Conservation (phyloP, 2,113 vertebrate species). For the Melanerpes formicivorus region DNA sequence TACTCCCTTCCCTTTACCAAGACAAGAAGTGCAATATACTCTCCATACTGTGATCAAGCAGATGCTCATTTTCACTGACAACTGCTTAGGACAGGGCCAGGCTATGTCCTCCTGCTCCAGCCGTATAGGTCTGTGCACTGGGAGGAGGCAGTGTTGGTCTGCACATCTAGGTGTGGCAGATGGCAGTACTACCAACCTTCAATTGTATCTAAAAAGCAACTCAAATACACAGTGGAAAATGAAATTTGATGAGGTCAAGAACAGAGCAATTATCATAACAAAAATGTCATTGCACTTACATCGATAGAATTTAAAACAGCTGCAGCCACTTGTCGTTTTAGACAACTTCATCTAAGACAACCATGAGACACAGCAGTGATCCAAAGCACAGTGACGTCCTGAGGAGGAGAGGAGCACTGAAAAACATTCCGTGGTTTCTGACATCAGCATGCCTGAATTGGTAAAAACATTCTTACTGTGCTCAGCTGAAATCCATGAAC, state of each 20-base stretch:
- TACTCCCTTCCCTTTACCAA: not conserved
- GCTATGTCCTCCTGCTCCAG: not conserved
- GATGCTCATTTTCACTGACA: not conserved
- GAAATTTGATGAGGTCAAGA: not conserved
- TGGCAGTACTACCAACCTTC: not conserved
- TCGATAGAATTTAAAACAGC: not conserved
- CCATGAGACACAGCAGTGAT: not conserved
- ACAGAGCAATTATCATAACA: not conserved
- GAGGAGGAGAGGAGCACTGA: not conserved
- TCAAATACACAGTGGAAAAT: not conserved
- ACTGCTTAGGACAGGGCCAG: not conserved
- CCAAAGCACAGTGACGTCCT: not conserved
- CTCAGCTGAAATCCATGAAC: not conserved
- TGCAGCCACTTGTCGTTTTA: not conserved
- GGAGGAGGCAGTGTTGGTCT: not conserved
- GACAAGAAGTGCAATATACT: not conserved
- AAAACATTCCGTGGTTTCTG: not conserved
- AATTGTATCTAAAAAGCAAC: not conserved
- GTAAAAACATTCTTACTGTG: not conserved
- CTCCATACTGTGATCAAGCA: not conserved
- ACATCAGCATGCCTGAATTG: not conserved
- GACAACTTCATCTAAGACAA: not conserved
- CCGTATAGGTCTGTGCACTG: fast-evolving
- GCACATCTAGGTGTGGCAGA: not conserved
- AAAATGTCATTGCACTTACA: not conserved